Evolutionary conservation across 2,797 vertebrate species (phyloP).

Genomic region (Hydrolagus colliei): DNA sequence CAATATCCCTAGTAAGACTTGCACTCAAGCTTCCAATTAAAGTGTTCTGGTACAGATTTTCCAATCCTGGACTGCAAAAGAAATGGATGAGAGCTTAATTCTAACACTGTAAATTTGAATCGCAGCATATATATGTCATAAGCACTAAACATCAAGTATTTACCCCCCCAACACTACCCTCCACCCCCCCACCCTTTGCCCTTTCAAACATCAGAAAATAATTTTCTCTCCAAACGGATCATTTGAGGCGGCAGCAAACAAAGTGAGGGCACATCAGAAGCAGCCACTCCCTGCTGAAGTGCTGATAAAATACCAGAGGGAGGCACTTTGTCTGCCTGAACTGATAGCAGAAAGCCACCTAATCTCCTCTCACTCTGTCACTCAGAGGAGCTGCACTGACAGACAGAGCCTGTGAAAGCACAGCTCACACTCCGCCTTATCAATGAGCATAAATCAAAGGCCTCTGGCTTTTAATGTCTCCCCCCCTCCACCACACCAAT

Average conservation of each 20-base stretch:
- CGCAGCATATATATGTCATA: too few relatives aligned
- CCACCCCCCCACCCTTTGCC: not conserved
- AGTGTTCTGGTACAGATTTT: too few relatives aligned
- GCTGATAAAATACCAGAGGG: conserved; percentile 37
- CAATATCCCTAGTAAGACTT: too few relatives aligned
- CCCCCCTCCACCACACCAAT: not conserved
- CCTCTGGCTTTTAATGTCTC: not conserved
- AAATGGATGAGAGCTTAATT: too few relatives aligned
- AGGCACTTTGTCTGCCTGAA: conserved; percentile 8
- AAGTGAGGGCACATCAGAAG: not conserved
- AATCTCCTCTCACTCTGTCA: not conserved
- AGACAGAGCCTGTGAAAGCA: conserved; percentile 3
- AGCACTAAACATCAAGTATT: too few relatives aligned
- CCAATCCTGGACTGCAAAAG: too few relatives aligned
- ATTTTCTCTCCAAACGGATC: not conserved
- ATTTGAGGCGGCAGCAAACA: not conserved
- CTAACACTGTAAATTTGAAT: too few relatives aligned
- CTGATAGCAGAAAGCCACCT: conserved; percentile 33
- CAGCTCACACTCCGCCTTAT: not conserved
- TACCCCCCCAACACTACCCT: not conserved
- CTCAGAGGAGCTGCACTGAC: not conserved
- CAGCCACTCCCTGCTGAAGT: conserved; percentile 32
- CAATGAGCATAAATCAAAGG: not conserved
- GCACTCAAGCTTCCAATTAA: too few relatives aligned
- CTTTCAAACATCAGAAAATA: not conserved